A percentile compares a stretch with the other conserved stretches of the same genome.
Conservation (phyloP, 2,113 vertebrate species). For the Sceloporus tristichus region DNA sequence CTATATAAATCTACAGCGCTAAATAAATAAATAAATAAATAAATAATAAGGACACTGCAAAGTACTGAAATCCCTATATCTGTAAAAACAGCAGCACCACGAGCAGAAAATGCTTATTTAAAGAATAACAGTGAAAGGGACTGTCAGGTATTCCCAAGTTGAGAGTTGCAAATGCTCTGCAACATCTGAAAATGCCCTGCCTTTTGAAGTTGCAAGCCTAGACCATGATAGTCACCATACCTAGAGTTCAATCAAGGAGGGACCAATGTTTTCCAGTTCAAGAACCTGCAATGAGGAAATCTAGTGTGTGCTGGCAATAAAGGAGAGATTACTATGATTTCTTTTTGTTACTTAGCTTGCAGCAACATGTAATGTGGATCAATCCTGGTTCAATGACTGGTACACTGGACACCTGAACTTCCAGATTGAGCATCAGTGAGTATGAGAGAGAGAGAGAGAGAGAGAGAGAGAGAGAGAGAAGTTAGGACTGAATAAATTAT, state of each 20-base stretch:
- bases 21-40: too few species aligned
- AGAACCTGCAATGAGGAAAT: too few species aligned
- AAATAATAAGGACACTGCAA: too few species aligned
- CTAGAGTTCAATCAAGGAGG: neutral
- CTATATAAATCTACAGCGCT: too few species aligned
- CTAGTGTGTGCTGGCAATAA: neutral
- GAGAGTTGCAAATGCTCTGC: neutral
- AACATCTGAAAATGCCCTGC: neutral
- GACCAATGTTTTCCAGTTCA: neutral
- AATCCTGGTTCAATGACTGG: slow-evolving; percentile 87
- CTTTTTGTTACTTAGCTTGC: slow-evolving; percentile 72
- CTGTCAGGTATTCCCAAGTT: neutral
- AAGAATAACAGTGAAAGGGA: neutral
- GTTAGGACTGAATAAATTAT: neutral
- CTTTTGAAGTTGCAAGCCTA: neutral
- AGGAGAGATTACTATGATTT: neutral
- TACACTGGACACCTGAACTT: slow-evolving; percentile 87
- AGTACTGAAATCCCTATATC: too few species aligned
- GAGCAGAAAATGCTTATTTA: too few species aligned
- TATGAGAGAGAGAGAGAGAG: slow-evolving; percentile 14
- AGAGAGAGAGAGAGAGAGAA: too few species aligned
- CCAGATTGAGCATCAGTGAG: slow-evolving; percentile 89
- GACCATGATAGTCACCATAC: neutral
- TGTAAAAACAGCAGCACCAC: too few species aligned
- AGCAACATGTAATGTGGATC: slow-evolving; percentile 84